These are phyloP conservation scores for Hydrotaea diabolus DNA, from an alignment of 2,888 invertebrate species.

Conservation along the genomic window DNA sequence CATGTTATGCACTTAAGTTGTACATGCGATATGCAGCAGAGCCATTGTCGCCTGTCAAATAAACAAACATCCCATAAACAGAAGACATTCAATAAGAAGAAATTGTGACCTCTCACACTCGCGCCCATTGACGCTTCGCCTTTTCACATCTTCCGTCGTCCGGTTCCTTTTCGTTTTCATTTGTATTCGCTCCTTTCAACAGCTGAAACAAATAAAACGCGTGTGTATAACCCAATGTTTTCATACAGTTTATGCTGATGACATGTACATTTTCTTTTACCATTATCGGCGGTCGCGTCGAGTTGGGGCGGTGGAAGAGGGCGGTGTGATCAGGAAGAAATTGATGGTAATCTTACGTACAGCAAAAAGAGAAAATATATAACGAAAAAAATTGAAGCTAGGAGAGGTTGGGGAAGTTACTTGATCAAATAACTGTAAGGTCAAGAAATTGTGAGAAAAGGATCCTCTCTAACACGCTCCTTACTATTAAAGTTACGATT, in stretches of 20 bases:
- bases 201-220: conserved; percentile 49
- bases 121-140: neutral
- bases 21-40: conserved; percentile 65
- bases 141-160: neutral
- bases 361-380: too few species aligned
- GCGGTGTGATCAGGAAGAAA: too few species aligned
- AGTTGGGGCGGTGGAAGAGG: neutral
- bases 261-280: conserved; percentile 71
- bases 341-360: too few species aligned
- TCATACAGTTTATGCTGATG: conserved; percentile 79
- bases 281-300: neutral
- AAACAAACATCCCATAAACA: conserved; percentile 53
- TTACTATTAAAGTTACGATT: too few species aligned
- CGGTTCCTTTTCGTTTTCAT: neutral
- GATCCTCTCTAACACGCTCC: too few species aligned
- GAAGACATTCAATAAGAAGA: conserved; percentile 61
- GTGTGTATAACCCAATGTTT: conserved; percentile 74
- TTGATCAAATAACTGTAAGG: too few species aligned
- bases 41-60: conserved; percentile 67
- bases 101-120: conserved; percentile 57
- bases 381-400: too few species aligned
- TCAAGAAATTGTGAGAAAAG: too few species aligned
- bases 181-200: conserved; percentile 7
- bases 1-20: conserved; percentile 64
- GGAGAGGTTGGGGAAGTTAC: too few species aligned